Base-by-base conservation (phyloP, 2,113 vertebrate genomes). In the Oceanites oceanicus region DNA sequence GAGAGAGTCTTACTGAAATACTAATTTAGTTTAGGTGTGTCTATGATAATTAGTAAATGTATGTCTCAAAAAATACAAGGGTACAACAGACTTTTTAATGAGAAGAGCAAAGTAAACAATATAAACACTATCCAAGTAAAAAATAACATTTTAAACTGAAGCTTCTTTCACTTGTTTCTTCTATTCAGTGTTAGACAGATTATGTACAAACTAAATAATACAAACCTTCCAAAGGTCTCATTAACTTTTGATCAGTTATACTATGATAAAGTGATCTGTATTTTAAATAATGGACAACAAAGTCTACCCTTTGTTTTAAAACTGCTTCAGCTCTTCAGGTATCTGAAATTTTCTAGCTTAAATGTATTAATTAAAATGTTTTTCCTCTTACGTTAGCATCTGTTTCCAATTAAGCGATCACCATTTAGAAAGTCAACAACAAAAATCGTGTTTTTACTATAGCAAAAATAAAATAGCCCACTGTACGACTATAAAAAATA, bases 391-490 rank as follows among this genome's bases (percentile, higher is more conserved):
- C 55, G n/a, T 88, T 85, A 95, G 74, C 94, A 96, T 97, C 97
- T 98, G 95, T 96, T 98, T 97, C 93, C 92, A 96, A 97, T 98
- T 97, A 97, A 73, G 80, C 70, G 77, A 97, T 97, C 86, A 88
- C 58, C 73, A 56, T 91, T 97, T 96, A 93, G 84, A 97, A 95
- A 97, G 76, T 88, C 96, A 98, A 97, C 89, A 97, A 94, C 44
- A 83, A 93, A 88, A 93, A 70, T 47, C 34, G 29, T 70, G 63
- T 92, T 94, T 97, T 97, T 50, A 78, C 79, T 88, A 62, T 49
- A 56, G 63, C 73, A 91, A 71, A 83, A 96, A 97, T 80, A 93
- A 97, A 97, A 93, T 29, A 91, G 82, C 65, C 88, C 83, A 92
- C 62, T 92, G 65, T 95, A 86, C 7, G 53, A 93, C 76, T 86